Evolutionary conservation across 2,888 invertebrate genomes (phyloP), one percentile per base, ranked within the genome.

Genomic region (Thalpophila matura): DNA sequence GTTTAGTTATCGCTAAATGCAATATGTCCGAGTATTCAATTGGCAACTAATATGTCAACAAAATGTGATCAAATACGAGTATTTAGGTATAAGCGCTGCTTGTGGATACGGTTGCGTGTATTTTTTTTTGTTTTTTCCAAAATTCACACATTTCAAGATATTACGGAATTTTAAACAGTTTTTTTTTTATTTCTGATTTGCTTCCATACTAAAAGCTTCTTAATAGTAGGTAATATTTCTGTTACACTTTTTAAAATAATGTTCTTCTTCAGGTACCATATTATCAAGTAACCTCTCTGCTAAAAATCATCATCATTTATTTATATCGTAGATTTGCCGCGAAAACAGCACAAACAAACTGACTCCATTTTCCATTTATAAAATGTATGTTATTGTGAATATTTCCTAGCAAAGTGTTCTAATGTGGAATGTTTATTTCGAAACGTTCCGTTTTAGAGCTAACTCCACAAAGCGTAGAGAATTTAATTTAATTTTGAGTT

Each of bases 401-500:
- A 42, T 65, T 65, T 42, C 24, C 26, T 16, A 16, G 26, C 47
- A 16, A 56, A 47, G 42, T 43, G 31, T 38, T 40, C 16, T 31
- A 67, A 42, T 45, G 38, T 35, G 33, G 49, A 67, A 67, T 55
- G 43, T 55, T 69, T 49, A 61, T 69, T 47, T 47, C 9, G 22
- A 42, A 63, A 57, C 37, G 4, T 53, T 58, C 43, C 24, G 29
- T 64, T 64, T 40, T 22, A 14, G 1, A 64, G 9, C 29, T 43
- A 38, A 59, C 43, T 71, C 20, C 14, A 40, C 45, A 59, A 55
- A 51, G 37, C 42, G 64, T 18, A 49, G 38, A 20, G 47, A 60
- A 66, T 70, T 72, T 59, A 35, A 72, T 70, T 70, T 54, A 47
- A 50, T 60, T 59, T 33, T 14, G 22, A 26, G 16, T 37, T 42